phyloP scores from a whole-genome alignment of 2,113 vertebrate genomes.

The Castor canadensis region DNA sequence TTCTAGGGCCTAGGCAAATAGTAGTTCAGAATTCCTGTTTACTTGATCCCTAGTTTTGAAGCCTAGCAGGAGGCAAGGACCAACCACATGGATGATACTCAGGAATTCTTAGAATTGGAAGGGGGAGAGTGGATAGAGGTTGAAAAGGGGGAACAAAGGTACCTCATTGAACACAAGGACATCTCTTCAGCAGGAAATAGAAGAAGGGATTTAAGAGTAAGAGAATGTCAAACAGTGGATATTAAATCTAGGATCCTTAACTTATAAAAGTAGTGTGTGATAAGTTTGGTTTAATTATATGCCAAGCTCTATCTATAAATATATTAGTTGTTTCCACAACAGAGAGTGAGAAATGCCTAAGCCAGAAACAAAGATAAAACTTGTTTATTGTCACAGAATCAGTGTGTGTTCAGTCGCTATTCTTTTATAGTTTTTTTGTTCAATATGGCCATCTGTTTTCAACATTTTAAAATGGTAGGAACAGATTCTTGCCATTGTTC shows the following conservation, averaged over 20 bases:
- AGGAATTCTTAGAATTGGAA: not conserved
- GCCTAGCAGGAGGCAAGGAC: not conserved
- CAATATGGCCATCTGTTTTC: not conserved
- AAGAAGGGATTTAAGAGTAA: not conserved
- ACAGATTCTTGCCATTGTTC: not conserved
- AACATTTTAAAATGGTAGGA: not conserved
- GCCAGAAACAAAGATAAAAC: slow-evolving; percentile 6
- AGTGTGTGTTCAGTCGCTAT: not conserved
- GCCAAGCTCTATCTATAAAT: not conserved
- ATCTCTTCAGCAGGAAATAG: not conserved
- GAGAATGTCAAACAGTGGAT: not conserved
- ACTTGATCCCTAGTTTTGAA: not conserved
- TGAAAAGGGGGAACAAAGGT: not conserved
- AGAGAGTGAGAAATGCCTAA: slow-evolving; percentile 28
- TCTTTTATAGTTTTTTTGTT: not conserved
- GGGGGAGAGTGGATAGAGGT: not conserved
- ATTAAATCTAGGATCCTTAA: slow-evolving; percentile 13
- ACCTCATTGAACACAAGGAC: not conserved
- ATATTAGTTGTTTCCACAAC: not conserved
- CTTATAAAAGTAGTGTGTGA: not conserved
- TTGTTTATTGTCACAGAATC: not conserved
- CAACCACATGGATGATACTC: not conserved
- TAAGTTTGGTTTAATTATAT: slow-evolving; percentile 43
- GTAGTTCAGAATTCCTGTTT: slow-evolving; percentile 6
- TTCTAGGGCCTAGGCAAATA: not conserved